phyloP scores from a whole-genome alignment of 2,888 invertebrate genomes.

The Poecilobothrus nobilitatus region DNA sequence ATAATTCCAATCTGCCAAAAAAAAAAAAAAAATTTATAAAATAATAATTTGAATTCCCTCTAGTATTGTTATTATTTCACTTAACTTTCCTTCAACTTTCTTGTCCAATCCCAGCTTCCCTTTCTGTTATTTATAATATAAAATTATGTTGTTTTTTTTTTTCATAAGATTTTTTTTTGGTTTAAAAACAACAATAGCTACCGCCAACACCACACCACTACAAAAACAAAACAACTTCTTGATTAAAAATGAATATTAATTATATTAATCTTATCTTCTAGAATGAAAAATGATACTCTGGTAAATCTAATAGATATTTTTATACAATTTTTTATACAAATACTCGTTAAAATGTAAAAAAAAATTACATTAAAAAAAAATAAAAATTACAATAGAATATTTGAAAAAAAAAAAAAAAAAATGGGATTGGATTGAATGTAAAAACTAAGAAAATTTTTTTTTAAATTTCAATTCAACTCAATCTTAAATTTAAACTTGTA shows the following conservation, averaged over 20 bases:
- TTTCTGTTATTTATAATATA: background rate
- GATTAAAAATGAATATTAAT: slow-evolving; percentile 6
- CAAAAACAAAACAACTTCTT: background rate
- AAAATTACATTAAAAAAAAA: background rate
- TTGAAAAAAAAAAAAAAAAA: background rate
- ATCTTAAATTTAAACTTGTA: too few species aligned
- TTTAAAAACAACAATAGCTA: background rate
- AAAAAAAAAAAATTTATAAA: background rate
- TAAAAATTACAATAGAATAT: too few species aligned
- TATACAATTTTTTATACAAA: background rate
- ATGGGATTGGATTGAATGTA: background rate
- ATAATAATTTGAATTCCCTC: background rate
- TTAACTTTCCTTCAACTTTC: background rate
- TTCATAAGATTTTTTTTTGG: background rate
- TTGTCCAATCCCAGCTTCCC: background rate
- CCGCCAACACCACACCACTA: background rate
- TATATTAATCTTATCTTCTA: background rate
- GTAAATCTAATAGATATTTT: background rate
- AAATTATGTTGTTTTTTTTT: background rate
- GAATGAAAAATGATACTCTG: background rate
- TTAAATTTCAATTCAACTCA: too few species aligned
- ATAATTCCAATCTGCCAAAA: background rate
- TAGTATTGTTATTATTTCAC: background rate
- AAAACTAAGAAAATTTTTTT: too few species aligned
- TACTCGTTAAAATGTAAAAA: background rate